Base-by-base conservation (phyloP, 2,888 invertebrate species). In the Tribolium freemani region DNA sequence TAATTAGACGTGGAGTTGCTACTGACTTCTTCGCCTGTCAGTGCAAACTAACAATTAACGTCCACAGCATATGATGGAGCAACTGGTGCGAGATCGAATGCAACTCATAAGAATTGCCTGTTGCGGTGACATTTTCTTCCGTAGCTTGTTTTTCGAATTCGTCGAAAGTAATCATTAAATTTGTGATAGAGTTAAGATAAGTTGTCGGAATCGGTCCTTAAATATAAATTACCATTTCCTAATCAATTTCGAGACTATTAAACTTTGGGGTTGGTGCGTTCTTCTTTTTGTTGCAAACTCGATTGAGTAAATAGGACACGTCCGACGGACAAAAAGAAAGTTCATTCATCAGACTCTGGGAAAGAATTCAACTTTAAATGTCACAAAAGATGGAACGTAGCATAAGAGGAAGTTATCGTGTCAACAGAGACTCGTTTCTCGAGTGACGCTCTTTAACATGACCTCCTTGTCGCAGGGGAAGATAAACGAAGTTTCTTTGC, bases 1-100 rank as follows among this genome's bases (percentile, higher is more conserved):
- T 71, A 61, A 67, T 71, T 67, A 61, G 46, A 54, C 56, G 20
- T 51, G 66, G 21, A 50, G 58, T 51, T 50, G 26, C 11, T 9
- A 16, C 45, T 58, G 21, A 11, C 45, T 45, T 26, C 54, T 54
- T 58, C 21, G 38, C 6, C 44, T 9, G 57, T 13, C 30, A 30
- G 26, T 13, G 20, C 13, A 5, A 20, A 11, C 11, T 16, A 48
- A 26, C 60, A 45, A 60, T 60, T 60, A 31, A 45, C 26, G 60
- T 48, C 60, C 10, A 26, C 4, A 60, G 46, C 57, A 58, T 45
- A 58, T 58, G 57, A 58, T 44, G 46, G 10, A 60, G 60, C 60
- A 60, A 60, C 60, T 60, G 46, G 60, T 60, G 60, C 8, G 51
- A 60, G 46, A 58, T 58, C 45, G 45, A 45, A 20, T 58, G 45